Conservation (phyloP, 1,140 invertebrate genomes). For the Phortica variegata region DNA sequence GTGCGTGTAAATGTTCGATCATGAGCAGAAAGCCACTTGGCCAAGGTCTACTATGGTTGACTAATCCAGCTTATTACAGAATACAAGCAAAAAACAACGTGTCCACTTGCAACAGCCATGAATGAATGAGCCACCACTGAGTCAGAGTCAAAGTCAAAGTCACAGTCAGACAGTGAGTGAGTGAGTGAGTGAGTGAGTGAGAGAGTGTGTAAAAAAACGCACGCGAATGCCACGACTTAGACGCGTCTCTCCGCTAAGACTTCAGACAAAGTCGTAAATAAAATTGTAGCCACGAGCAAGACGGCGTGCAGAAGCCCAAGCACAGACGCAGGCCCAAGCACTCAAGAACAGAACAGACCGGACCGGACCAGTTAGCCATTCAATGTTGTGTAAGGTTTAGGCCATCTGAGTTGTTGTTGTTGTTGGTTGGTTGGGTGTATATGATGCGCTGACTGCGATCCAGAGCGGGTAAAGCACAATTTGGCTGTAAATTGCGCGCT, state of each 20-base stretch:
- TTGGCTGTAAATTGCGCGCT: constrained; percentile 23
- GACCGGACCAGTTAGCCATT: constrained; percentile 22
- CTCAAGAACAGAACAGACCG: constrained; percentile 35
- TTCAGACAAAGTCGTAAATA: constrained; percentile 51
- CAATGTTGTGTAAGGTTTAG: constrained; percentile 29
- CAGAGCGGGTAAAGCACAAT: not conserved
- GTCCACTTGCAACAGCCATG: constrained; percentile 17
- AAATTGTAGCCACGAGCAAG: constrained; percentile 46
- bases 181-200: constrained; percentile 17
- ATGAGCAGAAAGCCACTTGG: constrained; percentile 4
- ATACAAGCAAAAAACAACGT: constrained; percentile 5
- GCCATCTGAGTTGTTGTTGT: constrained; percentile 11
- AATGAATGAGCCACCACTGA: constrained; percentile 54
- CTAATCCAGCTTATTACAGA: constrained; percentile 8
- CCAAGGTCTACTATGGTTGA: no score
- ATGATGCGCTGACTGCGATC: constrained; percentile 15
- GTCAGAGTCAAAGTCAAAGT: no score
- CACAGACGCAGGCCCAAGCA: constrained; percentile 11
- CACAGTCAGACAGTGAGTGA: no score
- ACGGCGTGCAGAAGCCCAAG: not conserved
- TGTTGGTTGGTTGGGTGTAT: constrained; percentile 15
- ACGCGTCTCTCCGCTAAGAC: constrained; percentile 33
- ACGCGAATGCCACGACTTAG: constrained; percentile 25
- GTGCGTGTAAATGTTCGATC: constrained; percentile 24
- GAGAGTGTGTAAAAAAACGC: constrained; percentile 14